phyloP scores from a whole-genome alignment of 2,113 vertebrate genomes.

The Bos taurus region DNA sequence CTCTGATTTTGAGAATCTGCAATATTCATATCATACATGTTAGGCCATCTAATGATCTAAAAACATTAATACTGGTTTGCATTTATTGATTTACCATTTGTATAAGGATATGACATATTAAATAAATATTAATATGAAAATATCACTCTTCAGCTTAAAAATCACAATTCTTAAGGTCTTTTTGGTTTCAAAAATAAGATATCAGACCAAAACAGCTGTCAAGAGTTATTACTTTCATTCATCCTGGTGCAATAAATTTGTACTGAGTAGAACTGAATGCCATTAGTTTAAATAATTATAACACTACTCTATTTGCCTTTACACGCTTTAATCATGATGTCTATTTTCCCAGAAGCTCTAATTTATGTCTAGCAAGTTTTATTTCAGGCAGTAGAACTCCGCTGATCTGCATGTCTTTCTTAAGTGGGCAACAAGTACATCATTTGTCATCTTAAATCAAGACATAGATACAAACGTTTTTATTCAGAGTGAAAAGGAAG shows the following conservation, averaged over 20 bases:
- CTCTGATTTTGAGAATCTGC: background rate
- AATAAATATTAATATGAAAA: background rate
- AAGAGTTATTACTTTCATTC: conserved; percentile 11
- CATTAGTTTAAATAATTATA: conserved; percentile 27
- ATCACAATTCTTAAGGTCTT: background rate
- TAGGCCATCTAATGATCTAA: background rate
- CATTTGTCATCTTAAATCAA: background rate
- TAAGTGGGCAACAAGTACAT: background rate
- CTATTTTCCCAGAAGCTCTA: conserved; percentile 10
- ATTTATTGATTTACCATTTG: background rate
- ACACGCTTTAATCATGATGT: background rate
- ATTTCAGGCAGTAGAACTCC: background rate
- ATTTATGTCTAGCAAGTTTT: conserved; percentile 3
- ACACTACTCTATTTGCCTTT: background rate
- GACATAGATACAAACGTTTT: background rate
- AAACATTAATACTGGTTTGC: background rate
- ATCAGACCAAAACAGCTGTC: background rate
- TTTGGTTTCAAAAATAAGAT: background rate
- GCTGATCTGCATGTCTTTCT: background rate
- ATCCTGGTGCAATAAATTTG: background rate
- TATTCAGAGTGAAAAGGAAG: background rate
- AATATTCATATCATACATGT: background rate
- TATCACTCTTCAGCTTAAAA: background rate
- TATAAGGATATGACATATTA: background rate
- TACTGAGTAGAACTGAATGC: background rate